phyloP scores from a whole-genome alignment of 2,888 invertebrate genomes.

The Pomacea canaliculata region DNA sequence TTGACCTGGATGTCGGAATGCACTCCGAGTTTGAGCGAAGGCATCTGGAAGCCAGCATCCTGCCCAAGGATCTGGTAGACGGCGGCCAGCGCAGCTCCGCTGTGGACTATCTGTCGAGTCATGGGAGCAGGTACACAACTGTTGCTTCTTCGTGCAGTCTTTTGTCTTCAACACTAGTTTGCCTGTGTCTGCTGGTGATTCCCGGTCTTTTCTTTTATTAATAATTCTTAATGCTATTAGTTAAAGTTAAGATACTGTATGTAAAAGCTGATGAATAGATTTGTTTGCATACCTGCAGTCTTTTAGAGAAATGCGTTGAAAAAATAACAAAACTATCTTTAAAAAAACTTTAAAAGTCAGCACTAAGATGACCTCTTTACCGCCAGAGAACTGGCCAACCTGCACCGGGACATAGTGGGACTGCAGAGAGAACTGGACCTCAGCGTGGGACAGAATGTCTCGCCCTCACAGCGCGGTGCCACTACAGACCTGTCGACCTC shows the following conservation, averaged over 20 bases:
- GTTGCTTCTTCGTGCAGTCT: too few relatives aligned
- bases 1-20: conserved; percentile 21
- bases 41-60: conserved; percentile 15
- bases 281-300: too few relatives aligned
- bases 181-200: too few relatives aligned
- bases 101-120: conserved; percentile 20
- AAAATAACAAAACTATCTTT: too few relatives aligned
- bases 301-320: too few relatives aligned
- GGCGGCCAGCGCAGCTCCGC: conserved; percentile 19
- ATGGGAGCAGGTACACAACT: conserved; percentile 8
- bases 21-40: conserved; percentile 22
- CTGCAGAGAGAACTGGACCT: conserved; percentile 21
- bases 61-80: conserved; percentile 25
- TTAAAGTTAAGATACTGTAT: too few relatives aligned
- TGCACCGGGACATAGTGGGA: conserved; percentile 16
- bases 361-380: too few relatives aligned
- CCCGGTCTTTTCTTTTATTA: too few relatives aligned
- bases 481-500: conserved; percentile 7
- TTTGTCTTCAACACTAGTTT: too few relatives aligned
- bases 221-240: too few relatives aligned
- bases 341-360: too few relatives aligned
- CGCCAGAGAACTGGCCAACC: not conserved
- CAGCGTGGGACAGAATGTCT: conserved; percentile 18
- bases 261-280: too few relatives aligned
- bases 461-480: conserved; percentile 10